A percentile compares a stretch with the other conserved stretches of the same genome.
Evolutionary conservation across 2,888 invertebrate genomes (phyloP).

Genomic region (Ophraella communa): DNA sequence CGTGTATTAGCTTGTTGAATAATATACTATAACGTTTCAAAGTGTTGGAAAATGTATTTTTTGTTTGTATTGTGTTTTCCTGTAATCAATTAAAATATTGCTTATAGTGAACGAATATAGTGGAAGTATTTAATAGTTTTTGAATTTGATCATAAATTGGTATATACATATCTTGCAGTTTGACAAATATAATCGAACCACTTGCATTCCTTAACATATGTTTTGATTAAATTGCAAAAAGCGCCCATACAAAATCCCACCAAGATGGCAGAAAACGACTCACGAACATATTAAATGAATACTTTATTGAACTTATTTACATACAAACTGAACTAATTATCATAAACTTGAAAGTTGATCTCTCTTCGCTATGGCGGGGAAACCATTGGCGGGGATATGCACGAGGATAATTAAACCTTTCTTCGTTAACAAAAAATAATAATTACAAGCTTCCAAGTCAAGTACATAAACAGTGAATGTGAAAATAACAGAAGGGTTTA

Average conservation of each 20-base stretch:
- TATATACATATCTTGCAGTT: slow-evolving; percentile 9
- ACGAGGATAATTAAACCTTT: not conserved
- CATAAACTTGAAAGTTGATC: slow-evolving; percentile 48
- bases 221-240: slow-evolving; percentile 26
- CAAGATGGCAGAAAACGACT: slow-evolving; percentile 33
- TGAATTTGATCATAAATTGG: slow-evolving; percentile 14
- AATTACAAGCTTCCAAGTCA: not conserved
- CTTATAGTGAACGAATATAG: not conserved
- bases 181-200: slow-evolving; percentile 18
- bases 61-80: not conserved
- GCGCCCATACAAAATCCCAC: slow-evolving; percentile 25
- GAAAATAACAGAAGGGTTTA: too few relatives aligned
- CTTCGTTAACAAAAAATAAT: not conserved
- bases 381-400: not conserved
- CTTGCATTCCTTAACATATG: slow-evolving; percentile 23
- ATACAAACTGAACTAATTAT: slow-evolving; percentile 46
- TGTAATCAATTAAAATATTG: not conserved
- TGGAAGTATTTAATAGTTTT: not conserved
- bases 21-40: too few relatives aligned
- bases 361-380: slow-evolving; percentile 4
- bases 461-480: not conserved
- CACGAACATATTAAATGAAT: slow-evolving; percentile 42
- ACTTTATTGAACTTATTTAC: slow-evolving; percentile 49
- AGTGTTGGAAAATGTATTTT: too few relatives aligned
- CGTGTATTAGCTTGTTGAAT: too few relatives aligned